A percentile compares a stretch with the other conserved stretches of the same genome.
Evolutionary conservation across 2,888 invertebrate species (phyloP).

Genomic region (Acleris sparsana): DNA sequence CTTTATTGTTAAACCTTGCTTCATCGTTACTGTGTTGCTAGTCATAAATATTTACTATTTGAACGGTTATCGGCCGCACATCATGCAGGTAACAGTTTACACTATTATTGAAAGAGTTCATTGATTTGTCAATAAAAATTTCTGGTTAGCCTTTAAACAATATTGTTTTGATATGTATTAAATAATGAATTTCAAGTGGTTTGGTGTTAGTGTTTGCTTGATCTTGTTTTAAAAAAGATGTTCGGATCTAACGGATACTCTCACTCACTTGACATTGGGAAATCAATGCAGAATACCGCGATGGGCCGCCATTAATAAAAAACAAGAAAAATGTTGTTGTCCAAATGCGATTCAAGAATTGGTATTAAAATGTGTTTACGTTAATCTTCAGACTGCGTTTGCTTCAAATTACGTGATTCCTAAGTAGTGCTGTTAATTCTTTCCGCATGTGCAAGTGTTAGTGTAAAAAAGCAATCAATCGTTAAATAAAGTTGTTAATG

Average conservation of each 20-base stretch:
- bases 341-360: too few species aligned
- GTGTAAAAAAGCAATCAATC: neutral
- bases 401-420: neutral
- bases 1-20: neutral
- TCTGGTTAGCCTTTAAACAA: neutral
- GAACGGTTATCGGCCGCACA: neutral
- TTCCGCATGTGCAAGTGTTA: conserved; percentile 11
- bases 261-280: too few species aligned
- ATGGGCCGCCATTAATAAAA: too few species aligned
- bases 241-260: too few species aligned
- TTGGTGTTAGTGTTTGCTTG: neutral
- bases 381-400: too few species aligned
- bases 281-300: too few species aligned
- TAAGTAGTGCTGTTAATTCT: neutral
- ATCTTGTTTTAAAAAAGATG: too few species aligned
- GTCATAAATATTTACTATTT: conserved; percentile 3
- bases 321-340: too few species aligned
- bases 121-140: neutral
- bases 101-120: conserved; percentile 7
- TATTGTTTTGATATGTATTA: too few species aligned
- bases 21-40: conserved; percentile 2
- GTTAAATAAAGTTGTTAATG: neutral
- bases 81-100: neutral
- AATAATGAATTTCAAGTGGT: neutral
- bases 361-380: too few species aligned